phyloP scores from a whole-genome alignment of 2,888 invertebrate species.

The Mycogona germanica region DNA sequence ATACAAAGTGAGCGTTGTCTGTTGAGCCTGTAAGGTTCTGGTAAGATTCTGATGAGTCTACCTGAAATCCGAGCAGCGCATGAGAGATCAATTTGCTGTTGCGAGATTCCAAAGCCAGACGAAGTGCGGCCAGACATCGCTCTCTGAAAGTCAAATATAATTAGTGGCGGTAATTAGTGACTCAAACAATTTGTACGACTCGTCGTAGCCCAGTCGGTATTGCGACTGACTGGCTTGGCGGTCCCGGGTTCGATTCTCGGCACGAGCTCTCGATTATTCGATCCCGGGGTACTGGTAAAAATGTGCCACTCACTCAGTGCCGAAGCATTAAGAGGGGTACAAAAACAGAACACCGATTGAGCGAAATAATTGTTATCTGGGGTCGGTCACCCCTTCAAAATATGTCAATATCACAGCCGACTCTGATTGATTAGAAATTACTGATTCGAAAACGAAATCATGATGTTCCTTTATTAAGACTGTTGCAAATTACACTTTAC shows the following conservation, averaged over 20 bases:
- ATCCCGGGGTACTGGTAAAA: not conserved
- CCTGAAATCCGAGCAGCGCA: conserved; percentile 80
- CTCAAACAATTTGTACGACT: too few species aligned
- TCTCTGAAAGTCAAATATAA: conserved; percentile 36
- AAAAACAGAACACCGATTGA: too few species aligned
- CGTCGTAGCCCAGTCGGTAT: too few species aligned
- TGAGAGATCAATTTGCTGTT: conserved; percentile 68
- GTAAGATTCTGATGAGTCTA: conserved; percentile 34
- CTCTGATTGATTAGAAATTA: too few species aligned
- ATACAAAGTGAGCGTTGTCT: not conserved
- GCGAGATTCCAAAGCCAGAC: conserved; percentile 75
- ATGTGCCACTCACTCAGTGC: not conserved
- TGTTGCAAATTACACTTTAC: too few species aligned
- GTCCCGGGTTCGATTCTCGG: not conserved
- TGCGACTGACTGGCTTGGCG: too few species aligned
- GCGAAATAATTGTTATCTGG: too few species aligned
- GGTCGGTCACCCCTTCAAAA: too few species aligned
- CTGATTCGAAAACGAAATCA: too few species aligned
- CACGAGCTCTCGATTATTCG: not conserved
- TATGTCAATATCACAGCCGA: too few species aligned
- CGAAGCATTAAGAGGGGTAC: too few species aligned
- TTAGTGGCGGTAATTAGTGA: not conserved
- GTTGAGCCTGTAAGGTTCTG: not conserved
- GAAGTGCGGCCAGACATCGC: conserved; percentile 70
- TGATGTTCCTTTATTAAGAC: too few species aligned